Evolutionary conservation across 2,888 invertebrate genomes (phyloP).

Genomic region (Elysia crispata): DNA sequence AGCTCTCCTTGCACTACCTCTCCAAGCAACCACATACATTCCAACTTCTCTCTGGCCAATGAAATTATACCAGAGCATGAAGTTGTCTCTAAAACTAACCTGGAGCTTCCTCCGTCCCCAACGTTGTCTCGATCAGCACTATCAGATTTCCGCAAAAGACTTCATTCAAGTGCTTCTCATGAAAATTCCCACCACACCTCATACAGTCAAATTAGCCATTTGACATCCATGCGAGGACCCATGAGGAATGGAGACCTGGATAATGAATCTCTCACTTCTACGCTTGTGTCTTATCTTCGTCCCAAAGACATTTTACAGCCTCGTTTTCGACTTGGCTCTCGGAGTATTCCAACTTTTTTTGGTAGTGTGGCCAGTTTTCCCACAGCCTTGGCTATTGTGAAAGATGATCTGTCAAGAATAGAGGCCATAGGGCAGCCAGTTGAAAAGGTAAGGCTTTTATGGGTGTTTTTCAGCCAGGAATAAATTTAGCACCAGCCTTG

Average conservation of each 20-base stretch:
- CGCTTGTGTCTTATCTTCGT: conserved; percentile 41
- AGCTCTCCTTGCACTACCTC: neutral
- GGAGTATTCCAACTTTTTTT: conserved; percentile 38
- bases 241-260: conserved; percentile 38
- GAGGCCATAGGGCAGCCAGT: conserved; percentile 23
- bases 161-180: conserved; percentile 39
- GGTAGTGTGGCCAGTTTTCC: conserved; percentile 45
- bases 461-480: too few species aligned
- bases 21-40: neutral
- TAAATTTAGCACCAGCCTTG: too few species aligned
- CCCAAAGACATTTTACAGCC: conserved; percentile 39
- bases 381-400: conserved; percentile 38
- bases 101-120: conserved; percentile 10
- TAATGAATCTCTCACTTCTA: conserved; percentile 44
- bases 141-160: conserved; percentile 14
- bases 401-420: conserved; percentile 41
- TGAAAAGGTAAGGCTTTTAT: too few species aligned
- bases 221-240: conserved; percentile 39
- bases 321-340: conserved; percentile 37
- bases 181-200: conserved; percentile 39
- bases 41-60: too few species aligned
- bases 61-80: neutral
- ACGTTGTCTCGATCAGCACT: conserved; percentile 13
- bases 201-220: conserved; percentile 27
- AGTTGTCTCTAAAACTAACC: neutral